These are phyloP conservation scores for Enoplosus armatus DNA, from an alignment of 2,797 vertebrate genomes.

Conservation along the genomic window DNA sequence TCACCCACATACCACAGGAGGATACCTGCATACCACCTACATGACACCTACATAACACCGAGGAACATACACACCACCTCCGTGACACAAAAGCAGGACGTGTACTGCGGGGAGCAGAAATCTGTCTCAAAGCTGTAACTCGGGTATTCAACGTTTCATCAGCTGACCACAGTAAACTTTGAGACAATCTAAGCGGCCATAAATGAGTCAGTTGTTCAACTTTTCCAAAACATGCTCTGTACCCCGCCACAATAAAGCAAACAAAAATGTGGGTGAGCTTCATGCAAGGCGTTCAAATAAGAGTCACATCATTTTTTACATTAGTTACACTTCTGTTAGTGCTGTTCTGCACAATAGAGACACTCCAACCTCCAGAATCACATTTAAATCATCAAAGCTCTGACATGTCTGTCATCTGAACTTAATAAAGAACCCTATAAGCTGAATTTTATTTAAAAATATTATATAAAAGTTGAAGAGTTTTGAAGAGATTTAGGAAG, in stretches of 20 bases:
- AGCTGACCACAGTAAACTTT: slow-evolving; percentile 52
- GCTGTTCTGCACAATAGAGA: slow-evolving; percentile 9
- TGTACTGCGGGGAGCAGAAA: background rate
- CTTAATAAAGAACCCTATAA: background rate
- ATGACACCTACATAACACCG: slow-evolving; percentile 54
- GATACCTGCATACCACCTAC: slow-evolving; percentile 69
- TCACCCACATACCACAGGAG: slow-evolving; percentile 68
- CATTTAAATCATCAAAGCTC: background rate
- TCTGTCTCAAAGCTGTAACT: slow-evolving; percentile 35
- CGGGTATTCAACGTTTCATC: slow-evolving; percentile 37
- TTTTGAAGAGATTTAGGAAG: background rate
- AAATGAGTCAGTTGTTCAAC: slow-evolving; percentile 52
- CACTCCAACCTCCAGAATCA: background rate
- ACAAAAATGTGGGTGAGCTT: slow-evolving; percentile 35
- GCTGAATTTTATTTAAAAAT: background rate
- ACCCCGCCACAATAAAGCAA: slow-evolving; percentile 58
- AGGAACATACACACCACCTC: slow-evolving; percentile 42
- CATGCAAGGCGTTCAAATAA: slow-evolving; percentile 14
- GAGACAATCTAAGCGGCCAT: slow-evolving; percentile 22
- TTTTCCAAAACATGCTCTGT: slow-evolving; percentile 48
- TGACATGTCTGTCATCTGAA: background rate
- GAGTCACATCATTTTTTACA: slow-evolving; percentile 29
- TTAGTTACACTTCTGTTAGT: slow-evolving; percentile 11
- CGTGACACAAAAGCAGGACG: slow-evolving; percentile 24
- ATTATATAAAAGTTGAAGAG: background rate